Base-by-base conservation (phyloP, 2,888 invertebrate genomes). In the Diarsia mendica region DNA sequence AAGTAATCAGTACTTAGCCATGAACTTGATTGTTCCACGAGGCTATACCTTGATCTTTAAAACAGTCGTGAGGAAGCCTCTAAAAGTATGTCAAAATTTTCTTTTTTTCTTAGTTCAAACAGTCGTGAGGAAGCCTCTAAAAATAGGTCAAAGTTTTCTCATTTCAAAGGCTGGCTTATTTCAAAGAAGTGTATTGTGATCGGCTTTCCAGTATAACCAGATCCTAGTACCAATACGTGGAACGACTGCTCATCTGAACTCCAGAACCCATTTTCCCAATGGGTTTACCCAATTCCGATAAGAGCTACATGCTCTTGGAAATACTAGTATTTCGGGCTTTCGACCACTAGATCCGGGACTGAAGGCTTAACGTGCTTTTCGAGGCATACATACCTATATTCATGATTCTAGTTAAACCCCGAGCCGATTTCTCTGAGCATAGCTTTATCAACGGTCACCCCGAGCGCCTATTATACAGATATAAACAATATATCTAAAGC, bases 1-100 rank as follows among this genome's bases (percentile, higher is more conserved):
- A 15, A n/a, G 11, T 33, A 48, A 23, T 67, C 39, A 39, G 39
- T 68, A 39, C 23, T 51, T 68, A 68, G 44, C 68, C 68, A 15
- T 71, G 39, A 69, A 68, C 39, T 51, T 51, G 33, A n/a, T 33
- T 23, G 20, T 28, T 28, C 11, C 44, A 44, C 18, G n/a, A 70
- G 39, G 70, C 44, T 20, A 10, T 53, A n/a, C 53, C 53, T 18
- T 58, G 9, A 20, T 33, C 28, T 64, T 15, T 15, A n/a, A 28
- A 66, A 28, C 13, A 49, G 5, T 20, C 20, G 20, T 20, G 4
- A 66, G 9, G 2, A 58, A 58, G 3, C 15, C 18, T 58, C 18
- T 67, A 20, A 28, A 28, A 28, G 28, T 28, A 28, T 28, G 28
- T 28, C 28, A 28, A 28, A 28, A 28, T 28, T 28, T 28, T 28